Percentiles rank a stretch among this genome's conserved stretches.
phyloP scores from a whole-genome alignment of 2,888 invertebrate species.

The Venusia cambrica region DNA sequence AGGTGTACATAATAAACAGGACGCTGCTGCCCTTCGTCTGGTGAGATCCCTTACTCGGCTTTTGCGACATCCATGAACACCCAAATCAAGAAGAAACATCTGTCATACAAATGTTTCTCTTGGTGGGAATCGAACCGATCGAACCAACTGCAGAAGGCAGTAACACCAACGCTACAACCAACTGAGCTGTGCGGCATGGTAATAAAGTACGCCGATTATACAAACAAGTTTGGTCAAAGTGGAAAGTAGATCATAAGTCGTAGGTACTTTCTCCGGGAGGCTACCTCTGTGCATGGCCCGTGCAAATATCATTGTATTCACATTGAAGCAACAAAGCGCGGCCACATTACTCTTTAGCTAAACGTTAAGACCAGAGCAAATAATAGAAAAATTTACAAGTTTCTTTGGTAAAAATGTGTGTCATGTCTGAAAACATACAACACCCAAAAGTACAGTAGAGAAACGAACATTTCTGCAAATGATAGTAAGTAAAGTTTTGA shows the following conservation, averaged over 20 bases:
- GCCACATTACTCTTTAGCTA: constrained; percentile 39
- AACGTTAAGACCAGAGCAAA: too few species aligned
- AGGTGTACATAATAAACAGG: too few species aligned
- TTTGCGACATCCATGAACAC: too few species aligned
- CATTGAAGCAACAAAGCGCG: constrained; percentile 32
- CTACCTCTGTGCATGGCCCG: constrained; percentile 54
- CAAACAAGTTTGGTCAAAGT: constrained; percentile 16
- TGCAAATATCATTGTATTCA: constrained; percentile 55
- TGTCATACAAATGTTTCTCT: too few species aligned
- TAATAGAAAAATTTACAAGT: constrained; percentile 1
- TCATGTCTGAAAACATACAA: constrained; percentile 4
- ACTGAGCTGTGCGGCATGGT: too few species aligned
- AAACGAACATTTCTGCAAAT: constrained; percentile 28
- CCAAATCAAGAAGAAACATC: too few species aligned
- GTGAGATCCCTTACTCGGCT: too few species aligned
- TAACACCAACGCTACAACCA: too few species aligned
- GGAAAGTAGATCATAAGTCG: constrained; percentile 68
- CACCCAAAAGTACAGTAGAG: constrained; percentile 10
- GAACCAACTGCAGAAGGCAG: too few species aligned
- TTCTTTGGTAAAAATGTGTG: constrained; percentile 3
- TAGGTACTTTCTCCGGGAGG: constrained; percentile 71
- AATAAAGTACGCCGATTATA: constrained; percentile 4
- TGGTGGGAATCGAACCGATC: too few species aligned
- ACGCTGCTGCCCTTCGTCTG: too few species aligned
- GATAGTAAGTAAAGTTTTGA: constrained; percentile 25